Evolutionary conservation across 2,797 vertebrate genomes (phyloP).

Genomic region (Rhinatrema bivittatum): DNA sequence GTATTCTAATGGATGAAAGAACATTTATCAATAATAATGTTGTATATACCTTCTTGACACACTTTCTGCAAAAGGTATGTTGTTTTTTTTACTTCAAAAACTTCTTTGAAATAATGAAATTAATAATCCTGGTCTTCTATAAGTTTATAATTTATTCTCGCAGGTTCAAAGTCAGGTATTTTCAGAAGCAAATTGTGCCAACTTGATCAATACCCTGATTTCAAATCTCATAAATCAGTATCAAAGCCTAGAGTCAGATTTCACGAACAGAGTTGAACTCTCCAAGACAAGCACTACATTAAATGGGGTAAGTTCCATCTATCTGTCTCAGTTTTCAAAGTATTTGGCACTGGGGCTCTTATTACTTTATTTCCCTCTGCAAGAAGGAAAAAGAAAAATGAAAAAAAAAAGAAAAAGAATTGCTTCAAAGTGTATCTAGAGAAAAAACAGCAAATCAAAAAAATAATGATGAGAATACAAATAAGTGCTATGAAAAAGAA

Average conservation of each 20-base stretch:
- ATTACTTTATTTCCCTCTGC: no score
- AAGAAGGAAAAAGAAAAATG: no score
- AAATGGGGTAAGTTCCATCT: conserved; percentile 73
- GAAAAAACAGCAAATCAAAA: no score
- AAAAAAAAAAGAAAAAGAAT: no score
- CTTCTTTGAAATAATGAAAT: background rate
- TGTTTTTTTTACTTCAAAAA: background rate
- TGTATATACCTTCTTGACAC: conserved; percentile 89
- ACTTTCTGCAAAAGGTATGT: conserved; percentile 87
- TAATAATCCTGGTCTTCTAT: background rate
- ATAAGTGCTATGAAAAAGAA: no score
- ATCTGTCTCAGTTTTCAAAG: no score
- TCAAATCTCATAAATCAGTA: conserved; percentile 91
- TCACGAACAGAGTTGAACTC: conserved; percentile 79
- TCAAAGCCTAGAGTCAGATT: conserved; percentile 83
- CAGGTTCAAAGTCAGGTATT: conserved; percentile 89
- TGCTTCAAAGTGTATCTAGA: no score
- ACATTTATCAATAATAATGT: conserved; percentile 89
- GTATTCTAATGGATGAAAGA: conserved; percentile 94
- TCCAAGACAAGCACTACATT: conserved; percentile 88
- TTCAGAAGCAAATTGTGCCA: conserved; percentile 88
- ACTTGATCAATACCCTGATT: conserved; percentile 82
- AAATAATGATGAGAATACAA: no score
- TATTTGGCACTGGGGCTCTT: no score
- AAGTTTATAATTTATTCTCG: conserved; percentile 8